phyloP scores from a whole-genome alignment of 1,140 invertebrate species.

The Euwallacea fornicatus region DNA sequence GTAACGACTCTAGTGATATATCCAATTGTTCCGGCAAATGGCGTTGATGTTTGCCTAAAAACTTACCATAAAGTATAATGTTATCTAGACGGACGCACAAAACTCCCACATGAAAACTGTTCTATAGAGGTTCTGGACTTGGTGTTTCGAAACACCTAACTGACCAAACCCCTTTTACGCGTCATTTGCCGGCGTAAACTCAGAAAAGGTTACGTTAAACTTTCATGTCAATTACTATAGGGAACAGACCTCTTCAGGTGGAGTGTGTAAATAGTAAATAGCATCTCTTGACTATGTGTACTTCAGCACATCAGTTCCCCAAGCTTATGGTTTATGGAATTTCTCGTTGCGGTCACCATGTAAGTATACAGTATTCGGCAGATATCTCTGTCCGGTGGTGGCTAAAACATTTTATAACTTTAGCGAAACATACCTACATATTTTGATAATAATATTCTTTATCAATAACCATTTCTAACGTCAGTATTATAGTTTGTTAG shows the following conservation, averaged over 20 bases:
- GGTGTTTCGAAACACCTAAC: background rate
- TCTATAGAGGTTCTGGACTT: background rate
- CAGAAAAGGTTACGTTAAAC: conserved; percentile 52
- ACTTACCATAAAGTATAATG: too few species aligned
- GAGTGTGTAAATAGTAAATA: conserved; percentile 46
- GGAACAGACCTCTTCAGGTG: conserved; percentile 54
- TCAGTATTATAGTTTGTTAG: conserved; percentile 10
- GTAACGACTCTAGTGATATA: conserved; percentile 51
- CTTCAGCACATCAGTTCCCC: conserved; percentile 8
- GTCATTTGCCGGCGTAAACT: conserved; percentile 14
- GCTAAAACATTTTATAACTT: too few species aligned
- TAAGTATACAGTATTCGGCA: too few species aligned
- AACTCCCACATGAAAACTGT: background rate
- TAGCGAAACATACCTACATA: too few species aligned
- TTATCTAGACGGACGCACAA: conserved; percentile 8
- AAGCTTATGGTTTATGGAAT: conserved; percentile 7
- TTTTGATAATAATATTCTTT: too few species aligned
- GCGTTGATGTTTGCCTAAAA: background rate
- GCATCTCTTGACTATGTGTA: conserved; percentile 19
- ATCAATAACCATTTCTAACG: background rate
- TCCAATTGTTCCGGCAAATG: conserved; percentile 11
- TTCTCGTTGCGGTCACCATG: background rate
- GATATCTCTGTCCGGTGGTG: too few species aligned
- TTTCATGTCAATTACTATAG: conserved; percentile 56
- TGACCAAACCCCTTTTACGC: conserved; percentile 4